A percentile compares a stretch with the other conserved stretches of the same genome.
phyloP scores from a whole-genome alignment of 1,140 invertebrate genomes.

The Aphelinus atriplicis region DNA sequence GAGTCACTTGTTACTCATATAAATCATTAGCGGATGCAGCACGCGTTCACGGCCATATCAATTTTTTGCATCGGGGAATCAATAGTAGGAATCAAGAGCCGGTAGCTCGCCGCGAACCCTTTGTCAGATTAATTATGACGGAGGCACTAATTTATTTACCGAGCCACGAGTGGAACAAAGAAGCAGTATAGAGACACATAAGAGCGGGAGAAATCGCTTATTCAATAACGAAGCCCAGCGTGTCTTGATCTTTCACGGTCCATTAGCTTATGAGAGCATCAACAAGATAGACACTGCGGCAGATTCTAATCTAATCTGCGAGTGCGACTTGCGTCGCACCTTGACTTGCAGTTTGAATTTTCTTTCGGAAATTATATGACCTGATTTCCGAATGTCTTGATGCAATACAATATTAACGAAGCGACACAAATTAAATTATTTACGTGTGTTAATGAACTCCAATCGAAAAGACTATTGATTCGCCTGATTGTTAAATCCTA shows the following conservation, averaged over 20 bases:
- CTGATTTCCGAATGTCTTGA: too few relatives aligned
- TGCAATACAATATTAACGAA: too few relatives aligned
- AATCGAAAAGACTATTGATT: too few relatives aligned
- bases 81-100: too few relatives aligned
- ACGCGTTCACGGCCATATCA: too few relatives aligned
- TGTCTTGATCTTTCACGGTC: slow-evolving; percentile 28
- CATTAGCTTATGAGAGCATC: slow-evolving; percentile 18
- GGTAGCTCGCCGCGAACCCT: neutral
- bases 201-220: slow-evolving; percentile 19
- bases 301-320: slow-evolving; percentile 32
- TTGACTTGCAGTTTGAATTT: neutral
- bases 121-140: slow-evolving; percentile 8
- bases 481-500: too few relatives aligned
- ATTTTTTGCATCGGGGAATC: too few relatives aligned
- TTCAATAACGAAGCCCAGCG: slow-evolving; percentile 26
- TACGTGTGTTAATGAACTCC: too few relatives aligned
- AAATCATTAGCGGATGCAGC: too few relatives aligned
- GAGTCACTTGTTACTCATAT: too few relatives aligned
- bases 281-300: slow-evolving; percentile 8
- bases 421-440: too few relatives aligned
- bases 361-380: too few relatives aligned
- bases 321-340: neutral
- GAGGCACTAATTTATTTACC: slow-evolving; percentile 18
- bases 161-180: neutral
- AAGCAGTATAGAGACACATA: neutral